Percentiles rank a stretch among this genome's conserved stretches.
Conservation (phyloP, 2,797 vertebrate species). For the Muscicapa striata region DNA sequence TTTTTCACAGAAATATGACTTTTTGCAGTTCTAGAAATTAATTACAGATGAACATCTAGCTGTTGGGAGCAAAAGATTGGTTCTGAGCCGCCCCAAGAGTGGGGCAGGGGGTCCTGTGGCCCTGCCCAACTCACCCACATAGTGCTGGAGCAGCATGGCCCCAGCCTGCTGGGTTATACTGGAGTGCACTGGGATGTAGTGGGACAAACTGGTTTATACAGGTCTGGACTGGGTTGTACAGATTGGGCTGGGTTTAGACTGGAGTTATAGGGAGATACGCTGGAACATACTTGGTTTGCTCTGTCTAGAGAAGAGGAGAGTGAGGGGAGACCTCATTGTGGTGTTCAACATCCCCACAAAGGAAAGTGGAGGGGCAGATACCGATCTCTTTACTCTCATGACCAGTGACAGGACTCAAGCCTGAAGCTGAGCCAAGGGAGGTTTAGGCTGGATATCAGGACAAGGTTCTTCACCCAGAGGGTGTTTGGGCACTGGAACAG, state of each 20-base stretch:
- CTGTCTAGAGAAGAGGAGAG: background rate
- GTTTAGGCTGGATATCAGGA: background rate
- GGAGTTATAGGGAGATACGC: background rate
- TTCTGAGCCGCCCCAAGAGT: background rate
- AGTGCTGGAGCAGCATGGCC: fast-evolving
- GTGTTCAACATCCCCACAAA: background rate
- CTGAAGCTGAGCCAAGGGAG: background rate
- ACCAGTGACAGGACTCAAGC: background rate
- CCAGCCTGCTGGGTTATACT: fast-evolving
- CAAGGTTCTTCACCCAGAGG: background rate
- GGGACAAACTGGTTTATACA: background rate
- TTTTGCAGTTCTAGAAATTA: background rate
- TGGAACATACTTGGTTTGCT: background rate
- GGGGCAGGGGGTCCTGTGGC: background rate
- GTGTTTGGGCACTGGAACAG: fast-evolving
- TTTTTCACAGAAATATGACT: background rate
- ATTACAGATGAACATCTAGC: background rate
- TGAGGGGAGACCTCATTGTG: background rate
- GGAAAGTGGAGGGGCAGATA: background rate
- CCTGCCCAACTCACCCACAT: fast-evolving
- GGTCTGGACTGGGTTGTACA: no score
- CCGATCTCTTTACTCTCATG: fast-evolving
- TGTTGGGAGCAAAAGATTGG: background rate
- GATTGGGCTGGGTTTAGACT: background rate
- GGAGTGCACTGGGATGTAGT: background rate